phyloP scores from a whole-genome alignment of 2,797 vertebrate species.

The Acrossocheilus fasciatus region DNA sequence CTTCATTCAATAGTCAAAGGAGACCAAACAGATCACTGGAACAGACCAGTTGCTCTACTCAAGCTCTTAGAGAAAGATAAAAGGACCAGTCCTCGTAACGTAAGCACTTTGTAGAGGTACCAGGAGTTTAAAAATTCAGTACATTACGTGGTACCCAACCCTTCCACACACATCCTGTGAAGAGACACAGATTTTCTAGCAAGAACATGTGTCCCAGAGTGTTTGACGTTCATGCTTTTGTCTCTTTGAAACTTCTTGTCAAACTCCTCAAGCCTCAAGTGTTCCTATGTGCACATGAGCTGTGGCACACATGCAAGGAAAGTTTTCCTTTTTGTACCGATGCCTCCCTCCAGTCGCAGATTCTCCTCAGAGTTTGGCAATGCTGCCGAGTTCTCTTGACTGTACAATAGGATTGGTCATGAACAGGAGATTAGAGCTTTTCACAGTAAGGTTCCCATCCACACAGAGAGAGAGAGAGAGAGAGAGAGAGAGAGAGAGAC shows the following conservation, averaged over 20 bases:
- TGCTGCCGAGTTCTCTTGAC: constrained; percentile 46
- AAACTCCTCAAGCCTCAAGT: constrained; percentile 46
- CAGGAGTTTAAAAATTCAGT: constrained; percentile 7
- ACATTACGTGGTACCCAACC: constrained; percentile 15
- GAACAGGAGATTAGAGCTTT: constrained; percentile 60
- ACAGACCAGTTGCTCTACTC: constrained; percentile 1
- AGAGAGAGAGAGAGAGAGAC: constrained; percentile 21
- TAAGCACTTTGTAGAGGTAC: constrained; percentile 26
- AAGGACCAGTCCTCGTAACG: constrained; percentile 14
- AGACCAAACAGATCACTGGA: constrained; percentile 22
- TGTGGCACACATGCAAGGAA: constrained; percentile 52
- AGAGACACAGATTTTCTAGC: constrained; percentile 33
- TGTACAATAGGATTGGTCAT: constrained; percentile 63
- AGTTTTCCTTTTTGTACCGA: constrained; percentile 8
- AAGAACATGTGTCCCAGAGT: constrained; percentile 58
- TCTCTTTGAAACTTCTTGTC: constrained; percentile 46
- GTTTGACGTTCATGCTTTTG: constrained; percentile 28
- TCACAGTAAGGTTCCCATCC: constrained; percentile 55
- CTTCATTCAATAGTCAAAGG: constrained; percentile 34
- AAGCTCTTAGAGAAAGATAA: constrained; percentile 28
- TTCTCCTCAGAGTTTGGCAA: constrained; percentile 43
- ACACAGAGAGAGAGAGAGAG: constrained; percentile 36
- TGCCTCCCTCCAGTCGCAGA: background rate
- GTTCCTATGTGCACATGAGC: constrained; percentile 39
- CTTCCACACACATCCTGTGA: constrained; percentile 27